These are phyloP conservation scores for Pomacea maculata DNA, from an alignment of 1,140 invertebrate species.

Conservation along the genomic window DNA sequence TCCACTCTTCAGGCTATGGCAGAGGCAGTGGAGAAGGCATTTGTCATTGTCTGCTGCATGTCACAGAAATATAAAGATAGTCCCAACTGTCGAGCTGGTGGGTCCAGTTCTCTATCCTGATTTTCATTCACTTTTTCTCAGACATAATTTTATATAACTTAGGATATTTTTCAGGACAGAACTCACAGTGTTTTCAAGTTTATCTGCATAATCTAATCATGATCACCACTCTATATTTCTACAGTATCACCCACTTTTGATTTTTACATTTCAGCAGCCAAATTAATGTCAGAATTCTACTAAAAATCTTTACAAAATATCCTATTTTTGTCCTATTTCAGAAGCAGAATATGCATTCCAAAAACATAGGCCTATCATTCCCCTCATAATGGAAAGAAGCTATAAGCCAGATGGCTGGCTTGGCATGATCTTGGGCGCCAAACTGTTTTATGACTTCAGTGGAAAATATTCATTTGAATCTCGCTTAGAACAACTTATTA, in stretches of 20 bases:
- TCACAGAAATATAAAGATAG: conserved; percentile 62
- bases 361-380: conserved; percentile 52
- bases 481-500: conserved; percentile 39
- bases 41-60: conserved; percentile 55
- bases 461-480: conserved; percentile 53
- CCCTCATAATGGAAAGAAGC: conserved; percentile 51
- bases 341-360: conserved; percentile 62
- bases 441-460: conserved; percentile 58
- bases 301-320: background rate
- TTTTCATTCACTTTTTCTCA: background rate
- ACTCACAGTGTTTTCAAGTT: background rate
- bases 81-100: conserved; percentile 58
- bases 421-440: conserved; percentile 56
- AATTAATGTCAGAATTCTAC: background rate
- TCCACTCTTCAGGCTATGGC: conserved; percentile 61
- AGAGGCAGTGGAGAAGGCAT: conserved; percentile 55
- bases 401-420: conserved; percentile 62
- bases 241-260: background rate
- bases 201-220: background rate
- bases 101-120: background rate
- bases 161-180: background rate
- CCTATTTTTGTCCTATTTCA: conserved; percentile 29
- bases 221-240: no score
- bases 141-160: no score
- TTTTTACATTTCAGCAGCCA: background rate